Base-by-base conservation (phyloP, 2,797 vertebrate species). In the Epinephelus awoara region DNA sequence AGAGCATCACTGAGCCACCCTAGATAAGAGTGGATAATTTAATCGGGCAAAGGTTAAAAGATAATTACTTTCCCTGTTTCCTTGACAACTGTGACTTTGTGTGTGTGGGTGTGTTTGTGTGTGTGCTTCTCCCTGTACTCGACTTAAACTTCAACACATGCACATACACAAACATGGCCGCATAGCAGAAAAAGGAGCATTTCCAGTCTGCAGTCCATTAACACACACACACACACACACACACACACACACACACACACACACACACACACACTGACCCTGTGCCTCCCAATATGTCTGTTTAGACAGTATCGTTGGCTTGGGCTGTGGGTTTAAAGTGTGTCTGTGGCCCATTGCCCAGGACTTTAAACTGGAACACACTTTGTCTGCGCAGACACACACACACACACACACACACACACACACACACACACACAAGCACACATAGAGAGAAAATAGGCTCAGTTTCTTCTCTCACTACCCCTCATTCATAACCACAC, bases 291-390 rank as follows among this genome's bases (percentile, higher is more conserved):
- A 77, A 19, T 77, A 62, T 86, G 79, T 81, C 66, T 69, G 67
- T 87, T 81, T 77, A 68, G 70, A 87, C 71, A 44, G 61, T 71
- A 59, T 84, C 85, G 78, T 76, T 88, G 87, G 84, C 87, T 77
- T 62, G 71, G 67, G 49, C 64, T 71, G 69, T 84, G 84, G 72
- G 67, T 80, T 86, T 83, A 69, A 86, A 91, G 89, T 88, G 84
- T 85, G 75, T 81, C 82, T 68, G 63, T 92, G 88, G 90, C 81
- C 66, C 66, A 64, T 77, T 88, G 89, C 91, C 91, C 89, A 79
- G 85, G 68, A 67, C 84, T 89, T 78, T 49, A 77, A 86, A 81
- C 70, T 75, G 76, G 77, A 80, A 72, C 72, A 56, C 77, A 70
- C 64, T 59, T 56, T 52, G 55, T 67, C 72, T 72, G 71, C 62